phyloP scores from a whole-genome alignment of 2,113 vertebrate species.

The Silurus meridionalis region DNA sequence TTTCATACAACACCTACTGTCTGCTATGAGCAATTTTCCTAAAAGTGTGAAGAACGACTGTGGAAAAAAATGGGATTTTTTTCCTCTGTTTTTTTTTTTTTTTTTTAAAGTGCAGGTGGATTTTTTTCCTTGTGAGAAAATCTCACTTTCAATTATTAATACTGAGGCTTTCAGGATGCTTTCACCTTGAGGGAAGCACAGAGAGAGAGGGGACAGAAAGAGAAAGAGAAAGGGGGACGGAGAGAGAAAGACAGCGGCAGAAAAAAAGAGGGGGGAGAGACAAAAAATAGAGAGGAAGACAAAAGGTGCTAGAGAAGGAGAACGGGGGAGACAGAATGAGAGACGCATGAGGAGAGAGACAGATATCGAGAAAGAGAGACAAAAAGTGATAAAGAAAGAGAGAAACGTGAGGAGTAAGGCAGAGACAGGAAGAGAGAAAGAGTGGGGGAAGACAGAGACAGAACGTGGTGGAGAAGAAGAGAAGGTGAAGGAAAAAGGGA shows the following conservation, averaged over 20 bases:
- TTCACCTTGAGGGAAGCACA: conserved; percentile 59
- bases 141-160: conserved; percentile 72
- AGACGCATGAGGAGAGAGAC: conserved; percentile 8
- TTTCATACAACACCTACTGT: conserved; percentile 67
- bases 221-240: conserved; percentile 4
- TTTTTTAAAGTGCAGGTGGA: conserved; percentile 45
- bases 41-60: conserved; percentile 42
- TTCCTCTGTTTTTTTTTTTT: conserved; percentile 17
- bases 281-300: neutral
- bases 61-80: conserved; percentile 56
- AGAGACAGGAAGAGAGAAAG: conserved; percentile 21
- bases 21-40: conserved; percentile 60
- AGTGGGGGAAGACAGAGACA: conserved; percentile 37
- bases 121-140: conserved; percentile 61
- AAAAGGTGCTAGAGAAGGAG: conserved; percentile 16
- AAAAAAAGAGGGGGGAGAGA: neutral
- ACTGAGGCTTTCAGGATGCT: conserved; percentile 62
- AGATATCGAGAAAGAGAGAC: conserved; percentile 14
- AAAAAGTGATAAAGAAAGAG: neutral
- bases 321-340: conserved; percentile 21
- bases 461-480: neutral
- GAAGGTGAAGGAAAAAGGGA: neutral
- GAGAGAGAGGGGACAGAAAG: neutral
- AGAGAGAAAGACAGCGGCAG: conserved; percentile 10
- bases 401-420: conserved; percentile 1